A percentile compares a stretch with the other conserved stretches of the same genome.
Evolutionary conservation across 2,797 vertebrate genomes (phyloP).

Genomic region (Liasis olivaceus): DNA sequence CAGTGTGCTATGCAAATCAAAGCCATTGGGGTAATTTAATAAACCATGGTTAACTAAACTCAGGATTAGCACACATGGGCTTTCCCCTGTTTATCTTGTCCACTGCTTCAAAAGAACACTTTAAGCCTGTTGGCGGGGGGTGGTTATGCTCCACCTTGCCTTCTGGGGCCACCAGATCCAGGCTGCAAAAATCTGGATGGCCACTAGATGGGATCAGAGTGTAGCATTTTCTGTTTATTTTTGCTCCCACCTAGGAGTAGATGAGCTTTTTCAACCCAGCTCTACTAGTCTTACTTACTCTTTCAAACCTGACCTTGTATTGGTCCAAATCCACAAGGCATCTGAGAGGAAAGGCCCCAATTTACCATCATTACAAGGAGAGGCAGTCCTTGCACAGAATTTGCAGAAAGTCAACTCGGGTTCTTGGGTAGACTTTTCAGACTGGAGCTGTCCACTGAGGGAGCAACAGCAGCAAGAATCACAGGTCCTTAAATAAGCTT

Average conservation of each 20-base stretch:
- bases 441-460: neutral
- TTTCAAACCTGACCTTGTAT: no score
- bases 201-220: neutral
- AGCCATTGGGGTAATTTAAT: neutral
- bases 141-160: neutral
- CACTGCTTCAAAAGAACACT: neutral
- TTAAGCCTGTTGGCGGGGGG: neutral
- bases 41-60: neutral
- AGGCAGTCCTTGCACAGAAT: neutral
- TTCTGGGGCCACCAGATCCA: neutral
- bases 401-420: neutral
- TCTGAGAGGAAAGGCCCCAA: neutral
- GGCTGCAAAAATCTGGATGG: neutral
- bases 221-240: neutral
- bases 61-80: neutral
- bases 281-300: no score
- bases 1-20: neutral
- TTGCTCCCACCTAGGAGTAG: neutral
- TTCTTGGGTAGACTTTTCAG: neutral
- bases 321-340: neutral
- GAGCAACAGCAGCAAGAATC: no score
- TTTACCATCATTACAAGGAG: neutral
- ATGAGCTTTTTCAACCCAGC: no score
- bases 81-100: neutral
- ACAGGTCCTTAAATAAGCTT: no score